Evolutionary conservation across 2,113 vertebrate genomes (phyloP).

Genomic region (Saimiri boliviensis): DNA sequence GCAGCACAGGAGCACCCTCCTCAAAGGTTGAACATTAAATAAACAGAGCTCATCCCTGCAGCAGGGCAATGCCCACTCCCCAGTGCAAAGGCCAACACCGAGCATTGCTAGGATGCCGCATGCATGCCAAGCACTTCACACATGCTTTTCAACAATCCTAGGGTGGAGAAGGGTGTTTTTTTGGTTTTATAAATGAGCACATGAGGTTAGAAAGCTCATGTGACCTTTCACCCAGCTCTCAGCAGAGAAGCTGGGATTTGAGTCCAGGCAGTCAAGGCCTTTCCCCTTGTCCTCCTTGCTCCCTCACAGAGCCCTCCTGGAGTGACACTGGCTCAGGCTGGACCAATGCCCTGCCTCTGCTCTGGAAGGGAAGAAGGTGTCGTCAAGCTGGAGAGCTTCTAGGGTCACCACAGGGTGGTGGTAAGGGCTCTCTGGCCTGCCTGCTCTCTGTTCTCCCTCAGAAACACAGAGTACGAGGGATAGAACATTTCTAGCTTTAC

Average conservation of each 20-base stretch:
- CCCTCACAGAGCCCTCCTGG: too few species aligned
- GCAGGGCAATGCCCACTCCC: rapidly evolving
- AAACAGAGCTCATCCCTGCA: neutral
- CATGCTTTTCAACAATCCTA: rapidly evolving
- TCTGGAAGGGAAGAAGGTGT: neutral
- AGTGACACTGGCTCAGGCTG: neutral
- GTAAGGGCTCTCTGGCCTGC: neutral
- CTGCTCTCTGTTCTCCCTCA: neutral
- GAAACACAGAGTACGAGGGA: neutral
- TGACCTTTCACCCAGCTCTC: neutral
- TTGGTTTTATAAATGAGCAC: neutral
- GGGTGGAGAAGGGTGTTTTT: neutral
- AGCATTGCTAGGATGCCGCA: neutral
- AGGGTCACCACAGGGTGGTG: too few species aligned
- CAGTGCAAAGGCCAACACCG: neutral
- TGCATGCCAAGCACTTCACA: rapidly evolving
- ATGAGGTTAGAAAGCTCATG: neutral
- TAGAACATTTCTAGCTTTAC: neutral
- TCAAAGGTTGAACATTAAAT: neutral
- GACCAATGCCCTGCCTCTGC: neutral
- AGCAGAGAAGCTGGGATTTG: neutral
- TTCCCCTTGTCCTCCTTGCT: neutral
- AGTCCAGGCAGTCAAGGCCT: neutral
- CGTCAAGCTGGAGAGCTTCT: neutral
- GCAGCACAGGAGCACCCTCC: rapidly evolving